Evolutionary conservation across 2,888 invertebrate genomes (phyloP).

Genomic region (Archaeoteleia sp.): DNA sequence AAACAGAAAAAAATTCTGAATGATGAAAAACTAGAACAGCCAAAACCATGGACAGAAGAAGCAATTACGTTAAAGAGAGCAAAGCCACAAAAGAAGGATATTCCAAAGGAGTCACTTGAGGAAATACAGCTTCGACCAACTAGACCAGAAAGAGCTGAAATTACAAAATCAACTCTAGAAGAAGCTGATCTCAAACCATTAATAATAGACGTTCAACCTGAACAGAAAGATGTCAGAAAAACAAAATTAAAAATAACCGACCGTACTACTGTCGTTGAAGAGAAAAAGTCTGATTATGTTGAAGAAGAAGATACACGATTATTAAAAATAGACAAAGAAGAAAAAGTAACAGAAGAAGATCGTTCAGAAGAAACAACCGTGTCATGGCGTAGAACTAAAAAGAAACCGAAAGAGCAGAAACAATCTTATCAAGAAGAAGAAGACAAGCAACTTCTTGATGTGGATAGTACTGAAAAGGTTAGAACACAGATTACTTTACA

Average conservation of each 20-base stretch:
- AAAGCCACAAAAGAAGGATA: conserved; percentile 60
- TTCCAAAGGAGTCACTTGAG: conserved; percentile 68
- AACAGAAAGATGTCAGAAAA: too few species aligned
- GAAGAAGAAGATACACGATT: conserved; percentile 59
- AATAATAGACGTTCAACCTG: too few species aligned
- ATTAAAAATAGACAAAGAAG: conserved; percentile 39
- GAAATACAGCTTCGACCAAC: conserved; percentile 78
- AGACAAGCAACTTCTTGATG: conserved; percentile 56
- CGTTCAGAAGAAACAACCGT: conserved; percentile 53
- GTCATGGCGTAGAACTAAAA: conserved; percentile 55
- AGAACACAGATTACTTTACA: too few species aligned
- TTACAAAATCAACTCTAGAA: conserved; percentile 59
- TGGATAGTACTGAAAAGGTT: conserved; percentile 54
- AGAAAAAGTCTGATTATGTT: conserved; percentile 47
- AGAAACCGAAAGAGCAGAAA: conserved; percentile 51
- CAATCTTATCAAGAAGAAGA: conserved; percentile 57
- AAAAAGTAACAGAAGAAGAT: conserved; percentile 48
- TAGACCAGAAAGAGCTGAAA: conserved; percentile 74
- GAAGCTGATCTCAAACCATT: too few species aligned
- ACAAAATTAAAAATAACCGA: too few species aligned
- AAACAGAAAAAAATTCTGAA: conserved; percentile 14
- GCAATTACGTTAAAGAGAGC: conserved; percentile 65
- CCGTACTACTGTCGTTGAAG: too few species aligned
- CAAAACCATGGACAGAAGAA: conserved; percentile 71
- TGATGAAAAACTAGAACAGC: conserved; percentile 70